These are phyloP conservation scores for Drosophila neonasuta DNA, from an alignment of 2,888 invertebrate genomes.

Conservation along the genomic window DNA sequence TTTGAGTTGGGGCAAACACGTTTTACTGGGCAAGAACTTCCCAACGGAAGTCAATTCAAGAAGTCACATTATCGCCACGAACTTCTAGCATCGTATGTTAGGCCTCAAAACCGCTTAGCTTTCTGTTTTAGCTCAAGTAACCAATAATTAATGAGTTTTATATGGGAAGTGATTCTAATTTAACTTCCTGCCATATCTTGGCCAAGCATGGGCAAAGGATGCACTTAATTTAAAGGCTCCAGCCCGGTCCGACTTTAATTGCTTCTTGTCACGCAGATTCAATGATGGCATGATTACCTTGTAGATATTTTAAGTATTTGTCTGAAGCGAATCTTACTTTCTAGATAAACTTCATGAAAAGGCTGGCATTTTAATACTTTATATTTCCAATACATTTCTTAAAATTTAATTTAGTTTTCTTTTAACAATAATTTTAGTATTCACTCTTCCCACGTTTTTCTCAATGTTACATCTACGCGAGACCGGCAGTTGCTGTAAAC, in stretches of 20 bases:
- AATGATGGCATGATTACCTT: no score
- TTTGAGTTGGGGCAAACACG: conserved; percentile 53
- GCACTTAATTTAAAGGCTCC: conserved; percentile 48
- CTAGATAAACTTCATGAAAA: no score
- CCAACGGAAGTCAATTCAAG: conserved; percentile 68
- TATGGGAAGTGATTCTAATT: conserved; percentile 66
- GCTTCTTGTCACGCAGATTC: conserved; percentile 30
- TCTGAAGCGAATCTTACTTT: no score
- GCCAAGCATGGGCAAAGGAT: conserved; percentile 52
- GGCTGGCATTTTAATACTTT: no score
- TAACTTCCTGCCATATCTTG: conserved; percentile 60
- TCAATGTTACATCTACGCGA: no score
- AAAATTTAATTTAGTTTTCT: no score
- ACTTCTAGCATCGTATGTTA: conserved; percentile 6
- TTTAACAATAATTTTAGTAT: no score
- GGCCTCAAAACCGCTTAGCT: neutral
- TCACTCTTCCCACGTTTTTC: no score
- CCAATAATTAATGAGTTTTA: conserved; percentile 52
- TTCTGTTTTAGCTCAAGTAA: neutral
- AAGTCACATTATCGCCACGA: conserved; percentile 21
- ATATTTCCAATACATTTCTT: no score
- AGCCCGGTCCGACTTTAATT: conserved; percentile 14
- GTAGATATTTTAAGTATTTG: no score
- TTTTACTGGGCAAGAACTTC: conserved; percentile 55
- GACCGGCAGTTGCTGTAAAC: no score